Percentiles rank a stretch among this genome's conserved stretches.
These are phyloP conservation scores for Orientallactaga bullata DNA, from an alignment of 2,113 vertebrate genomes.

Conservation along the genomic window DNA sequence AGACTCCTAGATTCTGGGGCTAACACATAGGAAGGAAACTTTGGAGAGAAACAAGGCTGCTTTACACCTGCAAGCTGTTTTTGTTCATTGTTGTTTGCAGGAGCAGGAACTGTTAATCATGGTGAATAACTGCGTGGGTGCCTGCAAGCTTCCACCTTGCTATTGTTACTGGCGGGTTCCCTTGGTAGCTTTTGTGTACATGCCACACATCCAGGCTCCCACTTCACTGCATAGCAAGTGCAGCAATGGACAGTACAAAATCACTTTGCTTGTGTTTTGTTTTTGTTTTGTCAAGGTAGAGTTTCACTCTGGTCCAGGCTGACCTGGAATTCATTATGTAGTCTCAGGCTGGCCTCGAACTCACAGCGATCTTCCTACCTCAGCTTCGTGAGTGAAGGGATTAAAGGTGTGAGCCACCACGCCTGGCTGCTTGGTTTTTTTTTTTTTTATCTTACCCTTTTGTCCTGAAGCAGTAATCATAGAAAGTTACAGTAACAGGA, in stretches of 20 bases:
- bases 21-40: not conserved
- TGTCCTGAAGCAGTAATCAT: not conserved
- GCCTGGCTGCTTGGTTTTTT: too few relatives aligned
- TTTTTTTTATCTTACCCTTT: not conserved
- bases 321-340: too few relatives aligned
- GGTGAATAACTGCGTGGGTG: not conserved
- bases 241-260: not conserved
- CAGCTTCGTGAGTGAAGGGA: too few relatives aligned
- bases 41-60: not conserved
- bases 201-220: not conserved
- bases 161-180: not conserved
- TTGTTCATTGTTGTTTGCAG: not conserved
- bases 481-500: not conserved
- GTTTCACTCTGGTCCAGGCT: too few relatives aligned
- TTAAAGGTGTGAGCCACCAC: too few relatives aligned
- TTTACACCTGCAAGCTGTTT: not conserved
- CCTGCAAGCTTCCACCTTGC: not conserved
- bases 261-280: not conserved
- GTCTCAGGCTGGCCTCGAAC: too few relatives aligned
- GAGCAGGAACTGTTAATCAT: not conserved
- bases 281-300: too few relatives aligned
- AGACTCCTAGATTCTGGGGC: not conserved
- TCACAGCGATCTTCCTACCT: too few relatives aligned
- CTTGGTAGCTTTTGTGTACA: not conserved
- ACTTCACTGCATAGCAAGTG: not conserved